Conservation (phyloP, 1,140 invertebrate species). For the Amphibalanus amphitrite region DNA sequence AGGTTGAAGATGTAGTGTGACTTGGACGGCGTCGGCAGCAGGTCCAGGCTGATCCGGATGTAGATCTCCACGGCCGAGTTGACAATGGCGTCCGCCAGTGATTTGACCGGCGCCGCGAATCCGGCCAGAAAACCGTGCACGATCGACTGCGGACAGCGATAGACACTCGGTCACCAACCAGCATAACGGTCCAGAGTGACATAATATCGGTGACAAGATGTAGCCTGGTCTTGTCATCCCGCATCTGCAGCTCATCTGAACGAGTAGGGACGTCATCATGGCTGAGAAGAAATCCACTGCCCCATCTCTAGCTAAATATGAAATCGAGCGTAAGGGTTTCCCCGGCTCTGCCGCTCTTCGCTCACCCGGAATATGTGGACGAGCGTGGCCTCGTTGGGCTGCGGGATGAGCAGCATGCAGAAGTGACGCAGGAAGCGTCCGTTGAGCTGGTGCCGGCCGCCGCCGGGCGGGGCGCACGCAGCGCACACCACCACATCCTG, state of each 20-base stretch:
- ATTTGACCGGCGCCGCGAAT: slow-evolving; percentile 31
- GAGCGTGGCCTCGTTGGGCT: slow-evolving; percentile 27
- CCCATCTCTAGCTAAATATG: too few relatives aligned
- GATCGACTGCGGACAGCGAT: slow-evolving; percentile 30
- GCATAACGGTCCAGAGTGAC: too few relatives aligned
- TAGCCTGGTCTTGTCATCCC: too few relatives aligned
- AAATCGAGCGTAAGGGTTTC: too few relatives aligned
- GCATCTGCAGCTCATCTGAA: too few relatives aligned
- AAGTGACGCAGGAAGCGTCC: slow-evolving; percentile 29
- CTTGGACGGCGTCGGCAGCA: slow-evolving; percentile 39
- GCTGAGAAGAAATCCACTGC: too few relatives aligned
- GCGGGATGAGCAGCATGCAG: slow-evolving; percentile 28
- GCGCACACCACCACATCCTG: slow-evolving; percentile 28
- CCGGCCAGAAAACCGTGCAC: slow-evolving; percentile 48
- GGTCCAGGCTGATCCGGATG: slow-evolving; percentile 32
- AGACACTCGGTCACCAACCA: too few relatives aligned
- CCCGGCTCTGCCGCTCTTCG: too few relatives aligned
- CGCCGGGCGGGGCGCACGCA: slow-evolving; percentile 31
- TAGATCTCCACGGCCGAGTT: slow-evolving; percentile 29
- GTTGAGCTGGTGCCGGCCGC: slow-evolving; percentile 28
- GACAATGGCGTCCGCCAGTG: slow-evolving; percentile 26
- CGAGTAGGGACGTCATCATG: too few relatives aligned
- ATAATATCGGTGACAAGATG: too few relatives aligned
- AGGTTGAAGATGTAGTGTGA: slow-evolving; percentile 41
- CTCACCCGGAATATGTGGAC: slow-evolving; percentile 34